Conservation (phyloP, 2,113 vertebrate species). For the Desmodus rotundus region DNA sequence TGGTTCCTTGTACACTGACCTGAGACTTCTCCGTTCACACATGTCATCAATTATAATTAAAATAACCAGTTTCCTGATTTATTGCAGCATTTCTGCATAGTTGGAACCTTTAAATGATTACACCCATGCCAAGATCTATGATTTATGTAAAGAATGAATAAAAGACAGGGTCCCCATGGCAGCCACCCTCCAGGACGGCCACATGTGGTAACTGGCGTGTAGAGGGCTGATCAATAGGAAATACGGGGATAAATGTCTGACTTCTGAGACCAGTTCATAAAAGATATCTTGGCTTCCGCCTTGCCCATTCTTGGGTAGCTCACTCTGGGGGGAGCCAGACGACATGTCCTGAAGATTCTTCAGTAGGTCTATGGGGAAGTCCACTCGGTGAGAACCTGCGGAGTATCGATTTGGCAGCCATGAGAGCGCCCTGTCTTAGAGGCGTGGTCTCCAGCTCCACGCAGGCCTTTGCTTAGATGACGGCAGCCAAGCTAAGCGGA, state of each 20-base stretch:
- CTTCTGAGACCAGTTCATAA: not conserved
- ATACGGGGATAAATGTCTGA: not conserved
- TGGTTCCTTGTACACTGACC: not conserved
- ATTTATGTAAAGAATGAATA: not conserved
- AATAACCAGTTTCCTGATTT: not conserved
- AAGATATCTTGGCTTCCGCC: not conserved
- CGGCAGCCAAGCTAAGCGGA: not conserved
- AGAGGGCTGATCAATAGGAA: not conserved
- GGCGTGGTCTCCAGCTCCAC: not conserved
- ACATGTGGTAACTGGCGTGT: not conserved
- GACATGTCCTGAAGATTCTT: not conserved
- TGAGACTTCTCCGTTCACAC: not conserved
- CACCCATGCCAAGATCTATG: not conserved
- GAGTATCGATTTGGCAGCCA: not conserved
- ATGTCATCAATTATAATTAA: not conserved
- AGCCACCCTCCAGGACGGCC: not conserved
- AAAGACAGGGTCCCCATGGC: not conserved
- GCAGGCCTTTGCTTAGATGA: not conserved
- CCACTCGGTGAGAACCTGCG: not conserved
- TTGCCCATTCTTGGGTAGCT: not conserved
- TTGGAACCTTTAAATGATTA: not conserved
- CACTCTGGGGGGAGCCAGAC: not conserved
- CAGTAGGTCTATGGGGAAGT: not conserved
- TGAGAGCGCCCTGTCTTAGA: rapidly evolving
- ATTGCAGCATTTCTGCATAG: not conserved